Evolutionary conservation across 1,140 invertebrate species (phyloP), one percentile per base, ranked within the genome.

Genomic region (Tenebrio molitor): DNA sequence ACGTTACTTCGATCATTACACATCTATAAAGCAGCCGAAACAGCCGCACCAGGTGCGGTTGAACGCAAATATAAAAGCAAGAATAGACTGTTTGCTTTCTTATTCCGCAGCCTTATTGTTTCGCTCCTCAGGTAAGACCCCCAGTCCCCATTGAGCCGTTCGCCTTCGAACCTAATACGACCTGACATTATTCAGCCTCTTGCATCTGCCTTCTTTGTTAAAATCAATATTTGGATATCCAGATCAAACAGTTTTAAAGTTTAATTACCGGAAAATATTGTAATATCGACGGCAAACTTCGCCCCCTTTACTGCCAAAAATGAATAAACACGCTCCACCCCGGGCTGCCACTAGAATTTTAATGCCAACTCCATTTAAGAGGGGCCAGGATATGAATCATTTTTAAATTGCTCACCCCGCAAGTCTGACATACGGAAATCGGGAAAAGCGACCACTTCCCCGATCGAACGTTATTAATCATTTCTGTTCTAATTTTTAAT

Each of bases 251-350:
- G 63, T 69, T 68, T 50, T 65, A 19, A 33, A 36, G 44, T 65
- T 69, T 69, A 73, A 73, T 73, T 73, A 73, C 67, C 72, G 72
- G 44, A 73, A 73, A 64, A 73, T 73, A 73, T 73, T 63, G 75
- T 66, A 66, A 66, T 66, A 66, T 66, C 64, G 64, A 44, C 64
- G 36, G 64, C 42, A 66, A 66, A 66, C 64, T 66, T 8, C 36
- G 17, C 64, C 64, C 63, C 64, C 36, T 29, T 44, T 15, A n/a
- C 21, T 58, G 50, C 50, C 50, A 42, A 66, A 66, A 66, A 44
- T 66, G 36, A 25, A 66, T 66, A 66, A 66, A 66, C 64, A 41
- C 64, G 62, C 16, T 41, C 33, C 46, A 53, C 46, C 46, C 46
- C 12, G 12, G 12, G 7, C 7, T 7, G 46, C 7, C 19, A 29